phyloP scores from a whole-genome alignment of 2,113 vertebrate species.

The Larimichthys polyactis region DNA sequence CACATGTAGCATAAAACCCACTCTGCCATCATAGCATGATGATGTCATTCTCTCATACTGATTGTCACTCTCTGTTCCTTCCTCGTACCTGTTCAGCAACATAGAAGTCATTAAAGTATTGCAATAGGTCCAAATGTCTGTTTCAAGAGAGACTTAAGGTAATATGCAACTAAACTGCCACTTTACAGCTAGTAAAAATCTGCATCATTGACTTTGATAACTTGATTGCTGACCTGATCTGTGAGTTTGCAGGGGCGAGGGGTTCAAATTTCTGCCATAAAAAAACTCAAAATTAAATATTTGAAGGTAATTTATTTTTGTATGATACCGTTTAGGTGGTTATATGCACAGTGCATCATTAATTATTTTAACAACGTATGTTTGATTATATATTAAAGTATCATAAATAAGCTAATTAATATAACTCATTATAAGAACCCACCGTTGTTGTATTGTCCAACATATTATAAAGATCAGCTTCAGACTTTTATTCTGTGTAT shows the following conservation, averaged over 20 bases:
- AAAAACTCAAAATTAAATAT: neutral
- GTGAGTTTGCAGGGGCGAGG: neutral
- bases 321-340: neutral
- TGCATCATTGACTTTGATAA: slow-evolving; percentile 6
- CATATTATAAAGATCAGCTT: neutral
- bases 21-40: slow-evolving; percentile 17
- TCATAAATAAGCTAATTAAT: slow-evolving; percentile 1
- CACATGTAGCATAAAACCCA: slow-evolving; percentile 21
- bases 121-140: slow-evolving; percentile 6
- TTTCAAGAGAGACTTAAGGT: neutral
- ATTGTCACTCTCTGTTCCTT: slow-evolving; percentile 52
- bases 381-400: neutral
- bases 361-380: neutral
- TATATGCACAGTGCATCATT: neutral
- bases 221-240: slow-evolving; percentile 10
- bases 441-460: neutral
- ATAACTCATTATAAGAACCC: neutral
- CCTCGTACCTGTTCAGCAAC: neutral
- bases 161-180: neutral
- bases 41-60: slow-evolving; percentile 23
- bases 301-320: neutral
- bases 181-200: neutral
- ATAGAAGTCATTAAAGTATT: neutral
- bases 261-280: neutral
- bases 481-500: neutral